These are phyloP conservation scores for Gobionotothen gibberifrons DNA, from an alignment of 2,797 vertebrate genomes.

Conservation along the genomic window DNA sequence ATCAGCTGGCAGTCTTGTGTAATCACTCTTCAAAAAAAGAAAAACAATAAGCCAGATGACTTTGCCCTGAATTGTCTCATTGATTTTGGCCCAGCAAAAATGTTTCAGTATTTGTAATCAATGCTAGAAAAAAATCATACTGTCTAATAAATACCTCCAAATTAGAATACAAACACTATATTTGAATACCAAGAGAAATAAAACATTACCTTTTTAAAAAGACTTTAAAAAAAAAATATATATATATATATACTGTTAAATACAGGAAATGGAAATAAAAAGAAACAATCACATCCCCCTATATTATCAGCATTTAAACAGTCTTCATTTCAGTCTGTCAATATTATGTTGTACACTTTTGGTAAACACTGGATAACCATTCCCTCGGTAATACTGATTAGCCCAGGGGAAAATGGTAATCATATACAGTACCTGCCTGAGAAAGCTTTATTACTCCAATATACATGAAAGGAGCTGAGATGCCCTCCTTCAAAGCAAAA, in stretches of 20 bases:
- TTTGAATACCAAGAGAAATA: neutral
- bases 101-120: conserved; percentile 13
- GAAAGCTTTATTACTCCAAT: conserved; percentile 74
- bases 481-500: conserved; percentile 71
- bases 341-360: conserved; percentile 55
- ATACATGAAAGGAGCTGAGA: conserved; percentile 73
- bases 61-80: conserved; percentile 39
- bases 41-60: conserved; percentile 12
- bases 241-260: too few relatives aligned
- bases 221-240: too few relatives aligned
- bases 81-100: conserved; percentile 28
- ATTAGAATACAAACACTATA: neutral
- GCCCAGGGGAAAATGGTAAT: conserved; percentile 58
- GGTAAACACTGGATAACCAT: conserved; percentile 64
- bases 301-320: conserved; percentile 24
- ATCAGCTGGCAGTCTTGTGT: conserved; percentile 29
- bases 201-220: neutral
- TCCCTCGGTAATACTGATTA: conserved; percentile 64
- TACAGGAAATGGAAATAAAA: conserved; percentile 8
- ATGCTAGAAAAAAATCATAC: conserved; percentile 16
- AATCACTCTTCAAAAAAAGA: conserved; percentile 28
- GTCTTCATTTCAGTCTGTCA: conserved; percentile 46
- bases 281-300: conserved; percentile 18
- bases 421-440: conserved; percentile 72
- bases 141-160: conserved; percentile 17